Conservation (phyloP, 2,113 vertebrate genomes). For the Tapirus terrestris region DNA sequence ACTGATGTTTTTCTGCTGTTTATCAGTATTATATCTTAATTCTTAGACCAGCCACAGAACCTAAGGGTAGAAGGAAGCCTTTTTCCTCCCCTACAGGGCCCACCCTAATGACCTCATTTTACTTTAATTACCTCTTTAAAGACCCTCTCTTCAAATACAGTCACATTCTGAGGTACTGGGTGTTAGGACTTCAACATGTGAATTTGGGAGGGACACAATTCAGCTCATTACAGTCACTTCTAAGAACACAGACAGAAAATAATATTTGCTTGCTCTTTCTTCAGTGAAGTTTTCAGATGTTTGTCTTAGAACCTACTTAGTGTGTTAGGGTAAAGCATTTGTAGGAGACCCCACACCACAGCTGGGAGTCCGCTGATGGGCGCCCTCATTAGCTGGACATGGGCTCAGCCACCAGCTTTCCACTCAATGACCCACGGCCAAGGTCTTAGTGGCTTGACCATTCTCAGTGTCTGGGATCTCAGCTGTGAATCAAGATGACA, state of each 20-base stretch:
- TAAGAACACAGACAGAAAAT: background rate
- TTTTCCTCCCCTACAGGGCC: background rate
- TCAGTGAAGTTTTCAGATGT: background rate
- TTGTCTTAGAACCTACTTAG: background rate
- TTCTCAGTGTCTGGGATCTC: background rate
- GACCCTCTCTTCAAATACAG: background rate
- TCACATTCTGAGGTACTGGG: background rate
- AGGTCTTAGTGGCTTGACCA: background rate
- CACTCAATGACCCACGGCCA: accelerated
- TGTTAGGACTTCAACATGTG: background rate
- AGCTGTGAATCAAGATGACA: background rate
- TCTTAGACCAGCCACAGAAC: background rate
- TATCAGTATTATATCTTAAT: background rate
- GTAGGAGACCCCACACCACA: background rate
- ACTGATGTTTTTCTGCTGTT: background rate
- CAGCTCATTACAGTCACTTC: background rate
- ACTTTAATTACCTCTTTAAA: background rate
- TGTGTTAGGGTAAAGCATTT: background rate
- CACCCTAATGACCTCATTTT: background rate
- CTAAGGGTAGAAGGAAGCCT: background rate
- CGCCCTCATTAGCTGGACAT: accelerated
- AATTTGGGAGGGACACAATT: too few species aligned
- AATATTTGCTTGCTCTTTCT: too few species aligned
- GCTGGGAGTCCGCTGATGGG: background rate
- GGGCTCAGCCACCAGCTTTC: background rate